These are phyloP conservation scores for Melanotaenia boesemani DNA, from an alignment of 2,797 vertebrate genomes.

Conservation along the genomic window DNA sequence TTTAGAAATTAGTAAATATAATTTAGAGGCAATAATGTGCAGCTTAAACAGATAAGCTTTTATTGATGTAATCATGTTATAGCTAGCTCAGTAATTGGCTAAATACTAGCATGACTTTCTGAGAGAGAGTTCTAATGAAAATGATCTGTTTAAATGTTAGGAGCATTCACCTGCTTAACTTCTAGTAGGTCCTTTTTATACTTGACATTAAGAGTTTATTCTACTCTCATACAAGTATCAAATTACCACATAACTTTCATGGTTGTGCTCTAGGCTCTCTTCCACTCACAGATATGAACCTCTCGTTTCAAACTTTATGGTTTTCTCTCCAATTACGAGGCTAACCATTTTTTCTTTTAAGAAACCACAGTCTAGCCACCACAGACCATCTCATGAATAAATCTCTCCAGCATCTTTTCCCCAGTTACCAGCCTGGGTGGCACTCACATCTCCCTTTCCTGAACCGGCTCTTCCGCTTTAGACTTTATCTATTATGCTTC, in stretches of 20 bases:
- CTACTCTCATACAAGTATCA: background rate
- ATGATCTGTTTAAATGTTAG: background rate
- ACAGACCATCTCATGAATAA: conserved; percentile 62
- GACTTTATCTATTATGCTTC: conserved; percentile 38
- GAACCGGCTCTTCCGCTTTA: conserved; percentile 21
- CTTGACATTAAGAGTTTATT: background rate
- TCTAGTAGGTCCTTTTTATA: background rate
- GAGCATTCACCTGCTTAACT: background rate
- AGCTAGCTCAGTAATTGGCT: background rate
- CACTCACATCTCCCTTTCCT: conserved; percentile 25
- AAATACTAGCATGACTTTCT: background rate
- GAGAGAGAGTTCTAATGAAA: background rate
- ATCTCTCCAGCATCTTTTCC: conserved; percentile 36
- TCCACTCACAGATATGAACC: conserved; percentile 34
- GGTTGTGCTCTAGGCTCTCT: conserved; percentile 8
- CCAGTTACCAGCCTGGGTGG: conserved; percentile 27
- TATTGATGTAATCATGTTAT: background rate
- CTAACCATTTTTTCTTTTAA: conserved; percentile 65
- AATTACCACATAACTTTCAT: conserved; percentile 17
- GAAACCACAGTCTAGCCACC: conserved; percentile 38
- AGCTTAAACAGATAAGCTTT: background rate
- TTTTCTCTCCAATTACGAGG: conserved; percentile 34
- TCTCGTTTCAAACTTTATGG: conserved; percentile 40
- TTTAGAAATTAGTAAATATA: background rate
- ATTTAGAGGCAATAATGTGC: background rate